phyloP scores from a whole-genome alignment of 2,113 vertebrate genomes.

The Thomomys bottae region DNA sequence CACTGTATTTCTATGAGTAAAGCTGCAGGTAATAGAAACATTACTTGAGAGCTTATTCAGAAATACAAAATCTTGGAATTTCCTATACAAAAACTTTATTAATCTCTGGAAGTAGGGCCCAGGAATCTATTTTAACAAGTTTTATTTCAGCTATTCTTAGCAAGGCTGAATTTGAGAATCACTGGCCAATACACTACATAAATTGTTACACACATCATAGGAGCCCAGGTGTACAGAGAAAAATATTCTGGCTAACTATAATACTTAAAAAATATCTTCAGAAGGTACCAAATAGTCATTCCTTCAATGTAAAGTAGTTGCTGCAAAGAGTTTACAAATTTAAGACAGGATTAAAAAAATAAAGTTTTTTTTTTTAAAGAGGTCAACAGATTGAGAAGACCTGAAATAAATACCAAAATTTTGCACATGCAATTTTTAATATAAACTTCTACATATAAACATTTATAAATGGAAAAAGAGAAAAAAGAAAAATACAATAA shows the following conservation, averaged over 20 bases:
- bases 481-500: too few relatives aligned
- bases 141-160: not conserved
- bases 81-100: not conserved
- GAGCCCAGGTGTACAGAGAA: not conserved
- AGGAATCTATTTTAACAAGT: not conserved
- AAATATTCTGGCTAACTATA: not conserved
- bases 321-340: conserved; percentile 23
- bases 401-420: too few relatives aligned
- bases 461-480: too few relatives aligned
- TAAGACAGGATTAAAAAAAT: conserved; percentile 10
- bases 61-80: not conserved
- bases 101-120: not conserved
- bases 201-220: not conserved
- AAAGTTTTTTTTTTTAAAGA: not conserved
- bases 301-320: conserved; percentile 16
- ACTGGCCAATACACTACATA: not conserved
- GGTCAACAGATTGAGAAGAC: not conserved
- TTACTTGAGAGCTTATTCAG: not conserved
- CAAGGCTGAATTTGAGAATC: conserved; percentile 19
- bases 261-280: not conserved
- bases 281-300: conserved; percentile 38
- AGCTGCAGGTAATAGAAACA: not conserved
- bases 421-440: too few relatives aligned
- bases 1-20: not conserved
- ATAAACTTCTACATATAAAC: too few relatives aligned